phyloP scores from a whole-genome alignment of 2,797 vertebrate species.

The Spheniscus humboldti region DNA sequence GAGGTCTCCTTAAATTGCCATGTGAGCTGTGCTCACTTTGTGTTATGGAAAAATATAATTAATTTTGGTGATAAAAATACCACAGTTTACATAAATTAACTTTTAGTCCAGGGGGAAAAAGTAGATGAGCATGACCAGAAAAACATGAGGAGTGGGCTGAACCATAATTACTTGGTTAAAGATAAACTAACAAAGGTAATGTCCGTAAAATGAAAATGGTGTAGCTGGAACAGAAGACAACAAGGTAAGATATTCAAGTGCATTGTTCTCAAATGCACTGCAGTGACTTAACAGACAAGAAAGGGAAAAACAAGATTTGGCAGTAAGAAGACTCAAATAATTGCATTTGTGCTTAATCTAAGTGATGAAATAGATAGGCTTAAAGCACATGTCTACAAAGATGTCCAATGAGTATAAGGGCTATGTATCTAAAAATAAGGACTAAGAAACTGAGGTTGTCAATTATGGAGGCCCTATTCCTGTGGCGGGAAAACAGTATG shows the following conservation, averaged over 20 bases:
- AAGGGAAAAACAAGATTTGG: neutral
- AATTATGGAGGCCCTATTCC: neutral
- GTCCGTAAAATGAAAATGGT: neutral
- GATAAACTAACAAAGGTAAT: neutral
- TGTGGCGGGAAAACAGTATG: neutral
- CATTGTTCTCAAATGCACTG: neutral
- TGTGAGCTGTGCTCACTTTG: neutral
- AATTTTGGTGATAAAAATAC: neutral
- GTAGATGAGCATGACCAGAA: neutral
- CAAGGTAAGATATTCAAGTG: neutral
- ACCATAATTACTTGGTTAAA: neutral
- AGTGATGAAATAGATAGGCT: neutral
- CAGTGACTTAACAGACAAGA: neutral
- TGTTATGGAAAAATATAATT: neutral
- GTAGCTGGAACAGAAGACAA: neutral
- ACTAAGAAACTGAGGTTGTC: neutral
- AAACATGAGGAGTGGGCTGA: neutral
- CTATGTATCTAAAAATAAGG: neutral
- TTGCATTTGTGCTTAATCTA: neutral
- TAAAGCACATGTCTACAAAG: neutral
- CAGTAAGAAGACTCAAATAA: neutral
- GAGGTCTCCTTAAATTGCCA: neutral
- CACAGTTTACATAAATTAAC: neutral
- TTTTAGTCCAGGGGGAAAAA: neutral
- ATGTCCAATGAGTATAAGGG: neutral